A percentile compares a stretch with the other conserved stretches of the same genome.
phyloP scores from a whole-genome alignment of 2,888 invertebrate species.

The Patella depressa region DNA sequence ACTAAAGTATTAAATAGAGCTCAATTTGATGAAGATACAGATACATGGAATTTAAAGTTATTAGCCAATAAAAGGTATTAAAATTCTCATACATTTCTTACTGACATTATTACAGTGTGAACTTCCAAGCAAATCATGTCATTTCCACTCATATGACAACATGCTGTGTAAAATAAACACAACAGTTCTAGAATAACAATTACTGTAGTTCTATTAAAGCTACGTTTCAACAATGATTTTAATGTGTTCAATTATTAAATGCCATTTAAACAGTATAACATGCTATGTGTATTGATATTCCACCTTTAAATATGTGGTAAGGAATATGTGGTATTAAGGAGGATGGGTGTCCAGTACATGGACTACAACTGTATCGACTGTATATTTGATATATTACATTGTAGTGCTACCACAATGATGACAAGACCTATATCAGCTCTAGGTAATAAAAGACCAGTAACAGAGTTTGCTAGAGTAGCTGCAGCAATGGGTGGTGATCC shows the following conservation, averaged over 20 bases:
- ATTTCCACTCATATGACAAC: not conserved
- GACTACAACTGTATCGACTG: too few relatives aligned
- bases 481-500: constrained; percentile 73
- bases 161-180: not conserved
- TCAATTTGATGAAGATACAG: constrained; percentile 86
- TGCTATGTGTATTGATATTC: constrained; percentile 1
- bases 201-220: too few relatives aligned
- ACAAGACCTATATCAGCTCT: constrained; percentile 79
- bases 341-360: too few relatives aligned
- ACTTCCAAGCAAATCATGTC: too few relatives aligned
- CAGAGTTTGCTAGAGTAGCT: constrained; percentile 76
- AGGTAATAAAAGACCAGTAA: constrained; percentile 78
- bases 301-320: too few relatives aligned
- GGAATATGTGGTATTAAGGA: too few relatives aligned
- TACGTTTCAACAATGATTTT: too few relatives aligned
- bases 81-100: too few relatives aligned
- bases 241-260: too few relatives aligned
- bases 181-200: too few relatives aligned
- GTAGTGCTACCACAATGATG: constrained; percentile 67
- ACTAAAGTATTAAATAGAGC: constrained; percentile 82
- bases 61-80: constrained; percentile 66
- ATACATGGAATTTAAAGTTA: constrained; percentile 79
- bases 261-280: not conserved
- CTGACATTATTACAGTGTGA: too few relatives aligned
- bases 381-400: constrained; percentile 18